Percentiles rank a stretch among this genome's conserved stretches.
These are phyloP conservation scores for Tachycineta bicolor DNA, from an alignment of 2,113 vertebrate genomes.

Conservation along the genomic window DNA sequence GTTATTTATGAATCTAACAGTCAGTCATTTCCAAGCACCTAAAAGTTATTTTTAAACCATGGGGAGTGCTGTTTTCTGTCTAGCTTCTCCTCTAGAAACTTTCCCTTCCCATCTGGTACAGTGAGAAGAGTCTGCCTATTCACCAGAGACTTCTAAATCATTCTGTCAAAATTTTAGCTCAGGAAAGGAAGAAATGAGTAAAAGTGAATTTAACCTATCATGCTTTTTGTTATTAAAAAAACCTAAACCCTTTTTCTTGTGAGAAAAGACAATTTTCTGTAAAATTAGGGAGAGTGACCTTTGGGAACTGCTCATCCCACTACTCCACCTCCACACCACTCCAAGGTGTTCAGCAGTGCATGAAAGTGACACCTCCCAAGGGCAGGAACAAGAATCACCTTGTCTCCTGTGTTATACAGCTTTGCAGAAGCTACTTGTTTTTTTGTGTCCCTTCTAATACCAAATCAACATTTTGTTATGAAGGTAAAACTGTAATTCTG, in stretches of 20 bases:
- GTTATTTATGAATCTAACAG: neutral
- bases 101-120: neutral
- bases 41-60: neutral
- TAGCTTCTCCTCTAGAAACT: neutral
- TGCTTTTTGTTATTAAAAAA: neutral
- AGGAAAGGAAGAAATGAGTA: neutral
- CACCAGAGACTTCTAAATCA: neutral
- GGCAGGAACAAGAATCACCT: neutral
- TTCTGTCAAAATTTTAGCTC: neutral
- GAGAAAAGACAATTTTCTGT: neutral
- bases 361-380: accelerated
- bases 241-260: neutral
- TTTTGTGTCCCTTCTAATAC: neutral
- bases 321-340: accelerated
- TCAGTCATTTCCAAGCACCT: neutral
- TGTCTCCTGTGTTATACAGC: accelerated
- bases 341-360: neutral
- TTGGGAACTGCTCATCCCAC: neutral
- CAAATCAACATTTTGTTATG: neutral
- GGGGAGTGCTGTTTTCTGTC: neutral
- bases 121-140: neutral
- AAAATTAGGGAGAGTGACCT: neutral
- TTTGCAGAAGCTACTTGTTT: neutral
- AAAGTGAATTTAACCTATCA: neutral
- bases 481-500: neutral